Conservation (phyloP, 2,888 invertebrate genomes). For the Philereme transversata region DNA sequence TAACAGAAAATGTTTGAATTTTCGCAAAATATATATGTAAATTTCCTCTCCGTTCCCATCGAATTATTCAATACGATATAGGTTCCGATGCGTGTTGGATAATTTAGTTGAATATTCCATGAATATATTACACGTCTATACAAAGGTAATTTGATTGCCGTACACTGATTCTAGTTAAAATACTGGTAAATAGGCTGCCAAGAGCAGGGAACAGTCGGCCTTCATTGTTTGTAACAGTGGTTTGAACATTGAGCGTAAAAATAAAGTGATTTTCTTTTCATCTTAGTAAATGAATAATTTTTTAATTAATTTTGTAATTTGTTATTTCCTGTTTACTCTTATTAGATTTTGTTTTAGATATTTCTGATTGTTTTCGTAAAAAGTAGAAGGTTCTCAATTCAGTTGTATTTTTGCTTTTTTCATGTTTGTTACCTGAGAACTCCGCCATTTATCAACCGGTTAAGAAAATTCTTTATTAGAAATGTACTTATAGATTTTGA, state of each 20-base stretch:
- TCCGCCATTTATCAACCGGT: no score
- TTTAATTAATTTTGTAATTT: no score
- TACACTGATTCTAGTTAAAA: constrained; percentile 1
- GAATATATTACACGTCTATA: constrained; percentile 33
- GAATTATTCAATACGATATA: constrained; percentile 17
- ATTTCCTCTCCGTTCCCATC: neutral
- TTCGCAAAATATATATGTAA: constrained; percentile 9
- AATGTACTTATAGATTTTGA: no score
- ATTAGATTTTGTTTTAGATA: no score
- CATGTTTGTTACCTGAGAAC: no score
- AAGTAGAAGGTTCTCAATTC: no score
- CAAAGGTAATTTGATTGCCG: constrained; percentile 32
- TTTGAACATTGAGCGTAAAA: neutral
- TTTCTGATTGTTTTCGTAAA: no score
- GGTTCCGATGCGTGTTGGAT: constrained; percentile 15
- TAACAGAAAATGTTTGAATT: neutral
- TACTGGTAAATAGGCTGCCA: constrained; percentile 17
- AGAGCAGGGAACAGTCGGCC: neutral
- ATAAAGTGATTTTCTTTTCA: no score
- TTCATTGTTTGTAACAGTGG: neutral
- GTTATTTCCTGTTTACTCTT: no score
- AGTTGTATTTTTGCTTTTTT: no score
- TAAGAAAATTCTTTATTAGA: no score
- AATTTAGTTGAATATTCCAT: constrained; percentile 35
- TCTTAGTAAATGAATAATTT: no score